phyloP scores from a whole-genome alignment of 2,113 vertebrate genomes.

The Pteropus alecto region DNA sequence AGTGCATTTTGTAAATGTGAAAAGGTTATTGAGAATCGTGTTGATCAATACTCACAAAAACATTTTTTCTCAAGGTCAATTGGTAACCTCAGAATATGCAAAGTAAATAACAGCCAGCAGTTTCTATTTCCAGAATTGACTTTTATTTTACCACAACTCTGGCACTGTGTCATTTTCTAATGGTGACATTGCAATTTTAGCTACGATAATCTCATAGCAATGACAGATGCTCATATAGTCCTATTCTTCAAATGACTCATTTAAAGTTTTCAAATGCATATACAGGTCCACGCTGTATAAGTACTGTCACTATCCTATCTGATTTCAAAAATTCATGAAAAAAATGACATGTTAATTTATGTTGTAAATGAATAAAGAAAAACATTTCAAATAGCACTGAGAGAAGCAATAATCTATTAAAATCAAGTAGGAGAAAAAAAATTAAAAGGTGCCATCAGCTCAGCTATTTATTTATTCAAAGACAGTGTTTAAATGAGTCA shows the following conservation, averaged over 20 bases:
- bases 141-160: constrained; percentile 29
- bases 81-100: constrained; percentile 23
- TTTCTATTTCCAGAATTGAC: constrained; percentile 35
- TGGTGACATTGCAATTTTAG: constrained; percentile 47
- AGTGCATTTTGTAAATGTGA: constrained; percentile 29
- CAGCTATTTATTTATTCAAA: constrained; percentile 79
- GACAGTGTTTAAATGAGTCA: constrained; percentile 75
- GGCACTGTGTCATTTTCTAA: constrained; percentile 57
- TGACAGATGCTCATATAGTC: neutral
- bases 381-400: constrained; percentile 66
- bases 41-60: constrained; percentile 21
- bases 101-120: constrained; percentile 19
- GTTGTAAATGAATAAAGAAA: constrained; percentile 73
- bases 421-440: constrained; percentile 74
- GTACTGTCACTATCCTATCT: constrained; percentile 57
- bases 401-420: constrained; percentile 80
- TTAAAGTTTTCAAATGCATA: constrained; percentile 58
- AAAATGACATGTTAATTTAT: constrained; percentile 80
- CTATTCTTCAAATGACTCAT: constrained; percentile 66
- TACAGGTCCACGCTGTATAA: constrained; percentile 29
- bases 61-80: constrained; percentile 54
- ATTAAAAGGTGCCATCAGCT: constrained; percentile 67
- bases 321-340: constrained; percentile 52
- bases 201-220: constrained; percentile 44
- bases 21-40: constrained; percentile 48